Evolutionary conservation across 2,797 vertebrate species (phyloP), one percentile per base, ranked within the genome.

Genomic region (Emydoidea blandingii): DNA sequence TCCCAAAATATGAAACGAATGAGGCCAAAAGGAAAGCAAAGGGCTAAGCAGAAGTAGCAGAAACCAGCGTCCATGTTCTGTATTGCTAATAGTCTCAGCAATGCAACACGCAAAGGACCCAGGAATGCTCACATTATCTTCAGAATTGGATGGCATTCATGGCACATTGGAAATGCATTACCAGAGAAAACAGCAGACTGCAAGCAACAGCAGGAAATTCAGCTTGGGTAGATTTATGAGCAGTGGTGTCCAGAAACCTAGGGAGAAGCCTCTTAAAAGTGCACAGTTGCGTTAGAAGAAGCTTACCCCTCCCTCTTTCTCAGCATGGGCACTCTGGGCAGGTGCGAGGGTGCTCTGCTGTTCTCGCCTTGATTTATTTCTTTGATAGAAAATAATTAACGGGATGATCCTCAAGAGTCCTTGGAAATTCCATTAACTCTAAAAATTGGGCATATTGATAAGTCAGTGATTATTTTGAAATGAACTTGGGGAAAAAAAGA

Each of bases 321-420:
- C 96, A 91, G 91, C 85, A 85, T 81, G 85, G 86, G 83, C 47
- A 83, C 2, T 0, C 47, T 27, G 89, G 87, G 88, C 93, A 95
- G 94, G 85, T 91, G 90, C 76, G 97, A 89, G 81, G 86, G 83
- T 0, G 3, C 68, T 90, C 94, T 90, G 89, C 94, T 89, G n/a
- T 74, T 7, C 87, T 96, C 0, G 0, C 49, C 94, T 88, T 94
- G 95, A 97, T 97, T 97, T 88, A 93, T 95, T 95, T 97, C 86
- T 97, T 95, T 96, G 92, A 93, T 95, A 81, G 88, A 94, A 97
- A 96, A 87, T 87, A 97, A 92, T 81, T 89, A 90, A 96, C 86
- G 5, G 78, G 57, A 81, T 78, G 53, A 79, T 85, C 57, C 96
- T 86, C 72, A 27, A 89, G 95, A 87, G 80, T 87, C 85, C 92